These are phyloP conservation scores for Amblyraja radiata DNA, from an alignment of 2,797 vertebrate genomes.

Conservation along the genomic window DNA sequence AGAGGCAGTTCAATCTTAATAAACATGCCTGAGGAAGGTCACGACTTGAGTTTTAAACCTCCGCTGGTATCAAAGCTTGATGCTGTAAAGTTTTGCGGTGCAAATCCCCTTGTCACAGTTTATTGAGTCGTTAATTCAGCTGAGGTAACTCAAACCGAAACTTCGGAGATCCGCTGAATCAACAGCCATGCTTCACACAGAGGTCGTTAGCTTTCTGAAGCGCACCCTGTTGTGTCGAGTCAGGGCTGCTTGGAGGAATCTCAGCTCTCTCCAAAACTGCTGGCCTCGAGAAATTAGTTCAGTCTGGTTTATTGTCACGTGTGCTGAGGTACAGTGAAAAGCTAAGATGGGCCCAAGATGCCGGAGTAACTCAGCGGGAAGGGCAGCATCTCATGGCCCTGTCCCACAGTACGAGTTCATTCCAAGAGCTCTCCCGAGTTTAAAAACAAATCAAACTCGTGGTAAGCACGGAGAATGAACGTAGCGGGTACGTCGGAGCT, in stretches of 20 bases:
- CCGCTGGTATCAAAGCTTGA: neutral
- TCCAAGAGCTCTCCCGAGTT: no score
- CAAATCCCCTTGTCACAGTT: neutral
- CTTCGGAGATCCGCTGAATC: neutral
- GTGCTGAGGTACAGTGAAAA: neutral
- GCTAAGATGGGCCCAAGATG: no score
- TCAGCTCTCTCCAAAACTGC: neutral
- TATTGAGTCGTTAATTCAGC: neutral
- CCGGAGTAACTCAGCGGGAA: no score
- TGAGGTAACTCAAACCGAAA: neutral
- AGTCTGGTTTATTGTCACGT: no score
- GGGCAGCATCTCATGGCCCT: no score
- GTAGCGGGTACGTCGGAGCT: no score
- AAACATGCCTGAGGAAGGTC: constrained; percentile 15
- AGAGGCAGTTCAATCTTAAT: constrained; percentile 20
- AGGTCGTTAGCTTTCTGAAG: neutral
- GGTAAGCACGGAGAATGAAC: no score
- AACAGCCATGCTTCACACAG: neutral
- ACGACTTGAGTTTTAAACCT: neutral
- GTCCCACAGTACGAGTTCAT: no score
- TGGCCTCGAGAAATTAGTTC: neutral
- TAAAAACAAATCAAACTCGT: no score
- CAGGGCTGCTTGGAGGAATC: neutral
- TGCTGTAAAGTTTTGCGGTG: neutral
- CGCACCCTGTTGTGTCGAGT: neutral